Conservation (phyloP, 2,113 vertebrate species). For the Stigmatopora argus region DNA sequence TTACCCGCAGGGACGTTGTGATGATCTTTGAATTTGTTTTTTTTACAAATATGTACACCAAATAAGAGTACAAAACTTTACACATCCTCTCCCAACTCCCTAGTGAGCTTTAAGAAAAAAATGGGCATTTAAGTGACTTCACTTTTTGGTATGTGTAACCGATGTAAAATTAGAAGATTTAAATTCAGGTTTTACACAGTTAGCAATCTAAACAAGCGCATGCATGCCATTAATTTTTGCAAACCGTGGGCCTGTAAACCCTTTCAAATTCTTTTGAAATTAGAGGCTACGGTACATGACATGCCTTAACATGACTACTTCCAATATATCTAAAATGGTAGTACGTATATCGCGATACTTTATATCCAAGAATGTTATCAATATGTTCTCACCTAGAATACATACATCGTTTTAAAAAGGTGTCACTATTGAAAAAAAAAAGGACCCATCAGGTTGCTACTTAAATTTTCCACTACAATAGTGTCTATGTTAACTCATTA, state of each 20-base stretch:
- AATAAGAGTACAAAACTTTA: neutral
- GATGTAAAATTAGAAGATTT: neutral
- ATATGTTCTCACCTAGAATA: too few relatives aligned
- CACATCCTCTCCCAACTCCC: neutral
- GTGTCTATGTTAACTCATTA: too few relatives aligned
- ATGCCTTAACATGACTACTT: too few relatives aligned
- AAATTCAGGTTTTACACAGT: neutral
- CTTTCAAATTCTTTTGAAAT: neutral
- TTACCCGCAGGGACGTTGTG: conserved; percentile 20
- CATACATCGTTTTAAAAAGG: too few relatives aligned
- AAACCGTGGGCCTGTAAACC: neutral
- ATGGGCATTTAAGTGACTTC: too few relatives aligned
- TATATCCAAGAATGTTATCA: too few relatives aligned
- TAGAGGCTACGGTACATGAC: too few relatives aligned
- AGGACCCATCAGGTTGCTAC: too few relatives aligned
- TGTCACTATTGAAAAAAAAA: too few relatives aligned
- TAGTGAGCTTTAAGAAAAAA: neutral
- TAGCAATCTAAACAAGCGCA: neutral
- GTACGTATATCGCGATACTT: too few relatives aligned
- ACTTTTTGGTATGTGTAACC: neutral
- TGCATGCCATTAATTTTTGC: neutral
- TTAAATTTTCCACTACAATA: too few relatives aligned
- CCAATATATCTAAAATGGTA: too few relatives aligned
- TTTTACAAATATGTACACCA: neutral
- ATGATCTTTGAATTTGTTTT: neutral